Evolutionary conservation across 2,113 vertebrate genomes (phyloP).

Genomic region (Myotis davidii): DNA sequence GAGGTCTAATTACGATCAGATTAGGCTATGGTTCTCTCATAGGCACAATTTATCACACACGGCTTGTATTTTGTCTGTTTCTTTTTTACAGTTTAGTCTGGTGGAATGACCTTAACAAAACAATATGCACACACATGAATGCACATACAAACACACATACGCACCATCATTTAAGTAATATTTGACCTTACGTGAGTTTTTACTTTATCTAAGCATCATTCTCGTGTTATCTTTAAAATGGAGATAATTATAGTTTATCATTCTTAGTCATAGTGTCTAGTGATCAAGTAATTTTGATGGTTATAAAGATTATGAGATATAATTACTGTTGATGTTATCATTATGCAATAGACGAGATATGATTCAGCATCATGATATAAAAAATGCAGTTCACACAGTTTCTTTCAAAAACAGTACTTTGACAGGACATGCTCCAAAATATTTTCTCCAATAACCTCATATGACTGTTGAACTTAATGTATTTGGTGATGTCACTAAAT

Average conservation of each 20-base stretch:
- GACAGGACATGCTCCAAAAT: background rate
- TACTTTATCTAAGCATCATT: background rate
- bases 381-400: background rate
- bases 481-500: background rate
- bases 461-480: background rate
- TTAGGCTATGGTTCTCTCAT: background rate
- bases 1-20: background rate
- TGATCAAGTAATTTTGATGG: background rate
- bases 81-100: background rate
- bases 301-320: background rate
- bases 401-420: background rate
- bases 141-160: background rate
- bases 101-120: background rate
- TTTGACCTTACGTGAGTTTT: background rate
- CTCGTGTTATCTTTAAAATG: background rate
- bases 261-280: background rate
- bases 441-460: background rate
- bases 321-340: background rate
- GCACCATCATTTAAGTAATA: background rate
- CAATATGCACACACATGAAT: rapidly evolving
- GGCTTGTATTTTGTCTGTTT: background rate
- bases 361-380: background rate
- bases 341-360: background rate
- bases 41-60: background rate
- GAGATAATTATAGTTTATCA: background rate